Evolutionary conservation across 2,797 vertebrate species (phyloP).

Genomic region (Chromis chromis): DNA sequence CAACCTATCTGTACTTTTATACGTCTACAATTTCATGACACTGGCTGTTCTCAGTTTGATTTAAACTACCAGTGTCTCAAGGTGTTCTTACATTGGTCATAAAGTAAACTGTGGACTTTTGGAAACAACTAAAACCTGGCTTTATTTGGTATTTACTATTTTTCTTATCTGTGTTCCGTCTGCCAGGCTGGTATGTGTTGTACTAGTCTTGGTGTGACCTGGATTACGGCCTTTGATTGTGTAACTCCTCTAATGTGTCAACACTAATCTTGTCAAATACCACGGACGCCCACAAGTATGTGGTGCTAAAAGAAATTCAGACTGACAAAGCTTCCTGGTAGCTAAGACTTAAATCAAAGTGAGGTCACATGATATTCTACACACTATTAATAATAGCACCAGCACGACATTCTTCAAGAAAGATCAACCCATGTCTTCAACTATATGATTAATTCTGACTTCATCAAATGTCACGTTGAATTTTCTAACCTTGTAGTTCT

Average conservation of each 20-base stretch:
- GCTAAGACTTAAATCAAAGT: background rate
- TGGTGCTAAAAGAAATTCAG: background rate
- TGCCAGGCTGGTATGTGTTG: conserved; percentile 1
- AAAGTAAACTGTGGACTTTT: background rate
- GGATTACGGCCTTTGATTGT: conserved; percentile 29
- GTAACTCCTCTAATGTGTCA: conserved; percentile 32
- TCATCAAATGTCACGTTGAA: conserved; percentile 34
- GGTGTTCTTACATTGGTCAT: background rate
- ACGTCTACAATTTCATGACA: background rate
- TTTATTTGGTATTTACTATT: conserved; percentile 12
- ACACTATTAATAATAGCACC: background rate
- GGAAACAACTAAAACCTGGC: background rate
- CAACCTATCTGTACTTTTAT: background rate
- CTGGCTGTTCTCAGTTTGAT: background rate
- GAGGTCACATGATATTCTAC: background rate
- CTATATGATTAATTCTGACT: conserved; percentile 17
- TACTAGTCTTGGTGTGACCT: conserved; percentile 4
- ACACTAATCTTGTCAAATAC: conserved; percentile 30
- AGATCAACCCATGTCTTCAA: background rate
- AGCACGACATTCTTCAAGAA: background rate
- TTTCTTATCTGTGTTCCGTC: background rate
- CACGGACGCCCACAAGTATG: background rate
- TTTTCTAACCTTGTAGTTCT: background rate
- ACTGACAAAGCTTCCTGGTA: background rate
- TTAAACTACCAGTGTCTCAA: background rate